These are phyloP conservation scores for Drosophila prostipennis DNA, from an alignment of 2,888 invertebrate species.

Conservation along the genomic window DNA sequence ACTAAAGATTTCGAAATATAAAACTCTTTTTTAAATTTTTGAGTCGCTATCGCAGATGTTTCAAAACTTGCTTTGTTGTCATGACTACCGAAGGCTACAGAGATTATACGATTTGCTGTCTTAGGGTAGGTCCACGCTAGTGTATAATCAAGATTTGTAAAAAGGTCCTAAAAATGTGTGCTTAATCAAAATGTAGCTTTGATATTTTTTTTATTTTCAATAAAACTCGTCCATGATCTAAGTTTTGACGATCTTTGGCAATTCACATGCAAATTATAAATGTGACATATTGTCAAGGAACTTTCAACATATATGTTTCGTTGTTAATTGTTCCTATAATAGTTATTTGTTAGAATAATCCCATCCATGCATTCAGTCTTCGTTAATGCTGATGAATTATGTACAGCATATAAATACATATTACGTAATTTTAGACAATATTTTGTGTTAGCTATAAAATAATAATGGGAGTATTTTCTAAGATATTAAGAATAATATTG, in stretches of 20 bases:
- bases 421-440: constrained; percentile 1
- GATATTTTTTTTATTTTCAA: not conserved
- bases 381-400: not conserved
- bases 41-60: not conserved
- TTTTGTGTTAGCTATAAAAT: not conserved
- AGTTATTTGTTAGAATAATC: constrained; percentile 2
- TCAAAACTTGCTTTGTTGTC: not conserved
- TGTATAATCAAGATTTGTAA: not conserved
- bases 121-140: not conserved
- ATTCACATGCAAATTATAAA: not conserved
- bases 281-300: not conserved
- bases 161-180: not conserved
- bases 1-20: not conserved
- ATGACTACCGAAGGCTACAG: not conserved
- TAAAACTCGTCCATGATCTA: not conserved
- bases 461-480: not conserved
- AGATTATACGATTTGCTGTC: not conserved
- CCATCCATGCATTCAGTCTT: not conserved
- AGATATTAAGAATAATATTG: not conserved
- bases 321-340: constrained; percentile 19
- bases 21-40: not conserved
- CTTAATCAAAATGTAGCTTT: constrained; percentile 6
- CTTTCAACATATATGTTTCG: not conserved
- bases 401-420: constrained; percentile 5
- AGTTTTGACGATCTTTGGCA: not conserved